phyloP scores from a whole-genome alignment of 2,888 invertebrate species.

The Sarcophaga rosellei region DNA sequence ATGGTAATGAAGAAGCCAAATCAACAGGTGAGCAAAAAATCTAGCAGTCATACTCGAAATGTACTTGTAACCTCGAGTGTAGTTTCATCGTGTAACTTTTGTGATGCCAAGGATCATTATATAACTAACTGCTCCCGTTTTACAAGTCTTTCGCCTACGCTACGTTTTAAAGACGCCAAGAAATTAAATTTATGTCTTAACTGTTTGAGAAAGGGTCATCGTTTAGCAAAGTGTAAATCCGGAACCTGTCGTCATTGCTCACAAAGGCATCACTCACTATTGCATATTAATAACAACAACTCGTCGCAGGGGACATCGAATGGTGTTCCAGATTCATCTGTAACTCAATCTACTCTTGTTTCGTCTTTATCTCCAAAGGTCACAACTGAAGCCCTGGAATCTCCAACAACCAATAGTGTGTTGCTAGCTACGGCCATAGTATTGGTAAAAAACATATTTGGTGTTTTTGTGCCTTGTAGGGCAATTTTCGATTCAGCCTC shows the following conservation, averaged over 20 bases:
- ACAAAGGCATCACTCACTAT: conserved; percentile 60
- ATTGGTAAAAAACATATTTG: conserved; percentile 28
- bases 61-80: neutral
- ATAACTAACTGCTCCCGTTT: conserved; percentile 40
- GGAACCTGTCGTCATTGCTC: conserved; percentile 57
- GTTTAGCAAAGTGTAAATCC: conserved; percentile 59
- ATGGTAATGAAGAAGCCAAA: neutral
- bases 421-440: conserved; percentile 55
- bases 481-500: conserved; percentile 50
- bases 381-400: conserved; percentile 10
- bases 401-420: conserved; percentile 23
- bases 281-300: conserved; percentile 56
- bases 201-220: conserved; percentile 61
- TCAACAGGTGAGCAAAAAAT: conserved; percentile 16
- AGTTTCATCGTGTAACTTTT: conserved; percentile 27
- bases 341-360: conserved; percentile 21
- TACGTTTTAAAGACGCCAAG: conserved; percentile 50
- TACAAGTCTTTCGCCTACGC: conserved; percentile 25
- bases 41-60: conserved; percentile 5
- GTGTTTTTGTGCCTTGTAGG: conserved; percentile 27
- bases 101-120: conserved; percentile 36
- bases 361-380: conserved; percentile 10
- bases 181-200: conserved; percentile 61
- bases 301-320: no score
- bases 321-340: neutral